These are phyloP conservation scores for Julus scandinavius DNA, from an alignment of 2,888 invertebrate genomes.

Conservation along the genomic window DNA sequence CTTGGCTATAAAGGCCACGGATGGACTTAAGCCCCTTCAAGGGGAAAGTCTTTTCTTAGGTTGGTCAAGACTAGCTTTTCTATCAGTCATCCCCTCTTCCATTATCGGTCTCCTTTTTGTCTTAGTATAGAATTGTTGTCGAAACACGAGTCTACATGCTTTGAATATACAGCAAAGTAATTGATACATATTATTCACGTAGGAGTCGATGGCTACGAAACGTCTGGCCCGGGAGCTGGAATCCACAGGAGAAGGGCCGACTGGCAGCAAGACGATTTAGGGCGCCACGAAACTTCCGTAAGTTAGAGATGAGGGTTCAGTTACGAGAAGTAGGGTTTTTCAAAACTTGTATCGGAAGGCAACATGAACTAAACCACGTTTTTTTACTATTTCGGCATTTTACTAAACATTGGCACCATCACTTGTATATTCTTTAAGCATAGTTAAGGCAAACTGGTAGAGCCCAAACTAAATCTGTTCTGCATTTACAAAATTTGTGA, in stretches of 20 bases:
- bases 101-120: background rate
- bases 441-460: too few species aligned
- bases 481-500: too few species aligned
- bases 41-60: constrained; percentile 56
- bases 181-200: background rate
- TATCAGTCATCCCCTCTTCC: background rate
- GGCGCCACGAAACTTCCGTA: background rate
- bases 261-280: background rate
- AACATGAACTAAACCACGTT: too few species aligned
- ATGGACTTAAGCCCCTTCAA: constrained; percentile 49
- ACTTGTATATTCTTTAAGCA: too few species aligned
- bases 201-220: constrained; percentile 46
- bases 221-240: background rate
- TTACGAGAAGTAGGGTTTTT: background rate
- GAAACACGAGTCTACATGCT: background rate
- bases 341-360: background rate
- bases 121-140: background rate
- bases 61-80: constrained; percentile 30
- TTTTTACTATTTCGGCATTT: too few species aligned
- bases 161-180: background rate
- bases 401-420: too few species aligned
- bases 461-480: too few species aligned
- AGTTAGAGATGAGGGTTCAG: background rate
- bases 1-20: constrained; percentile 33
- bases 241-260: background rate